These are phyloP conservation scores for Lerista edwardsae DNA, from an alignment of 2,797 vertebrate genomes.

Conservation along the genomic window DNA sequence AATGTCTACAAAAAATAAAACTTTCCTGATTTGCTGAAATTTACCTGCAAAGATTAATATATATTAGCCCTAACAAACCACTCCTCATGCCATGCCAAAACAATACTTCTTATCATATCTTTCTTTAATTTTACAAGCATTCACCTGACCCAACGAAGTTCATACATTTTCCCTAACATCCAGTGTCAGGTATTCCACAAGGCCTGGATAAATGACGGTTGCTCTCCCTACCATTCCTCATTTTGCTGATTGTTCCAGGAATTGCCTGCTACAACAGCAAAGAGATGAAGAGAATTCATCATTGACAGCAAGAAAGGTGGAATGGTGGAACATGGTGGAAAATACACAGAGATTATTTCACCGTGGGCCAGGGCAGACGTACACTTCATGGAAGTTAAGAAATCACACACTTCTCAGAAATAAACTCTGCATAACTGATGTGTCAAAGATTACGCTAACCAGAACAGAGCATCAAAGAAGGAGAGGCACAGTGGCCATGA, in stretches of 20 bases:
- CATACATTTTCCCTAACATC: not conserved
- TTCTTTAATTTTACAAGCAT: not conserved
- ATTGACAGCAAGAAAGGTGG: not conserved
- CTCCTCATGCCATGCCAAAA: too few relatives aligned
- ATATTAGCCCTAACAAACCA: not conserved
- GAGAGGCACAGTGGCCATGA: not conserved
- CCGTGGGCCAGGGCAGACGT: not conserved
- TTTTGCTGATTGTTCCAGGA: not conserved
- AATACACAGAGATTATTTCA: not conserved
- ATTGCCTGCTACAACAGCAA: not conserved
- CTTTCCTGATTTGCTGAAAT: too few relatives aligned
- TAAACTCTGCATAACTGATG: not conserved
- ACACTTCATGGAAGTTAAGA: not conserved
- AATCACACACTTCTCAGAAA: not conserved
- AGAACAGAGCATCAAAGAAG: not conserved
- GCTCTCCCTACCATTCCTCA: not conserved
- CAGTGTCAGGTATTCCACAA: not conserved
- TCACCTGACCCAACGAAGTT: not conserved
- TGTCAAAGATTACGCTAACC: not conserved
- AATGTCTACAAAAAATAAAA: too few relatives aligned
- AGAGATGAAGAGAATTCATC: not conserved
- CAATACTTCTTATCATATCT: not conserved
- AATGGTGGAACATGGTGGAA: not conserved
- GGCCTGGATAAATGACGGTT: not conserved
- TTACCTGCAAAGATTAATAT: not conserved